Evolutionary conservation across 2,113 vertebrate species (phyloP), one percentile per base, ranked within the genome.

Genomic region (Chionomys nivalis): DNA sequence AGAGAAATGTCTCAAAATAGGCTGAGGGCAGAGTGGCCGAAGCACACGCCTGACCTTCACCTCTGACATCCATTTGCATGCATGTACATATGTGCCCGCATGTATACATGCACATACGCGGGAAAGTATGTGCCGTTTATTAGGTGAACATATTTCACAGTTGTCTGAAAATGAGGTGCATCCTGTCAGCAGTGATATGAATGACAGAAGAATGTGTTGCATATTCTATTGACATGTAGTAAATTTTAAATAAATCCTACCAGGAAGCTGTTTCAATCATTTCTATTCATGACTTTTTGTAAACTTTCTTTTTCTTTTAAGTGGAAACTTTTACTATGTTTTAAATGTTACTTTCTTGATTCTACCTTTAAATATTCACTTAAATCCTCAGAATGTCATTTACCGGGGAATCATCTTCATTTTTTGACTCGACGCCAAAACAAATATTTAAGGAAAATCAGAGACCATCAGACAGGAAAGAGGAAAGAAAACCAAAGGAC

Each of bases 271-370:
- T 47, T 87, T 49, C 6, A 70, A 70, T 61, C 14, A 82, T 86
- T 68, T 75, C 36, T 95, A 33, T 87, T 94, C 13, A 58, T 47
- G 13, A 78, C 7, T 14, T 87, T 77, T 66, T 63, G 2, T 65
- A 21, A 86, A 70, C 19, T 95, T 36, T n/a, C 8, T 16, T 42
- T 92, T 96, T 33, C 36, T 91, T 96, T 39, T 82, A 92, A 77
- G 33, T 17, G 47, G 33, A 82, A 66, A 19, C 2, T 21, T 49
- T 68, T 77, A 87, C 49, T 70, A 24, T 33, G 33, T 65, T 44
- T 44, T 85, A 66, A 66, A 86, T 61, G 12, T 39, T 39, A 89
- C 76, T 70, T 82, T 61, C 31, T 8, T 89, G 11, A 16, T 81
- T 13, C 2, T 2, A 42, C 7, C 31, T 55, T 36, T 76, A 95